Evolutionary conservation across 2,113 vertebrate genomes (phyloP).

Genomic region (Lepidothrix coronata): DNA sequence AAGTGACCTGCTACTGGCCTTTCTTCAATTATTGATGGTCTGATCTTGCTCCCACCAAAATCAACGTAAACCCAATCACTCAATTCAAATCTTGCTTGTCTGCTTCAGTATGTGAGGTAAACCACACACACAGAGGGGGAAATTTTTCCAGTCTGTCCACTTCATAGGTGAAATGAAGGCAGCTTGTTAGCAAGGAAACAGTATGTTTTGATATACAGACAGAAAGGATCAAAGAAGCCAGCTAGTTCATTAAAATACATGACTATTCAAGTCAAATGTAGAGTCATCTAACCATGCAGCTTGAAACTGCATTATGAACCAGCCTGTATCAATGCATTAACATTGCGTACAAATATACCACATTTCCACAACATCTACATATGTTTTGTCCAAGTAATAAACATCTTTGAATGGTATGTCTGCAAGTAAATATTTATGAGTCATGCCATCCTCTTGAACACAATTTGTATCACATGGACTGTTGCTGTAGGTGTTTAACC

Average conservation of each 20-base stretch:
- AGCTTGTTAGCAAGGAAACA: conserved; percentile 7
- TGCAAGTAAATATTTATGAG: conserved; percentile 68
- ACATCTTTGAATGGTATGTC: conserved; percentile 42
- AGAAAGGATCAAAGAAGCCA: conserved; percentile 3
- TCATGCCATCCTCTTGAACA: conserved; percentile 41
- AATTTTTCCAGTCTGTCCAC: background rate
- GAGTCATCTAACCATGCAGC: background rate
- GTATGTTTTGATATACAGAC: background rate
- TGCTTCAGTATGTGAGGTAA: background rate
- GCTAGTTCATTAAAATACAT: conserved; percentile 43
- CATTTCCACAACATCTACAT: conserved; percentile 6
- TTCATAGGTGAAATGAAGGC: background rate
- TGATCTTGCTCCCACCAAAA: background rate
- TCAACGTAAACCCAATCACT: background rate
- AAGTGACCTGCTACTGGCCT: background rate
- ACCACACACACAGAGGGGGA: background rate
- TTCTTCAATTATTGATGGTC: background rate
- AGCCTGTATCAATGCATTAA: background rate
- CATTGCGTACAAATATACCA: background rate
- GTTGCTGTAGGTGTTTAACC: conserved; percentile 54
- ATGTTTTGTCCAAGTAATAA: conserved; percentile 37
- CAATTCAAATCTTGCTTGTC: background rate
- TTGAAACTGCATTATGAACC: background rate
- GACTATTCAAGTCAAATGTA: background rate
- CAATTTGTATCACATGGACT: conserved; percentile 42